Conservation (phyloP, 2,113 vertebrate species). For the Polypterus bichir region DNA sequence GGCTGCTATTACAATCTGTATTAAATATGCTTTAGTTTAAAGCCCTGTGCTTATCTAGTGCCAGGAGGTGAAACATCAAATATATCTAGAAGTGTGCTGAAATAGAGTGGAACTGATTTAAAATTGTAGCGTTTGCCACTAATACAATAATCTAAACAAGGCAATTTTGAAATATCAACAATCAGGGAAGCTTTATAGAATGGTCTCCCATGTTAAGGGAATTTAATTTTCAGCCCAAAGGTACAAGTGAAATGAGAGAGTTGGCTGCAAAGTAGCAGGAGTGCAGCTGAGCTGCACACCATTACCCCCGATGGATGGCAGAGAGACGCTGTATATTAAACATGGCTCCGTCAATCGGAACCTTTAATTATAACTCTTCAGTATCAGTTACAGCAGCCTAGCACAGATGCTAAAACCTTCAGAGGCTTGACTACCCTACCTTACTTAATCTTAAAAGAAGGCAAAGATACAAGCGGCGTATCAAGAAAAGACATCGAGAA, state of each 20-base stretch:
- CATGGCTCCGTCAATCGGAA: slow-evolving; percentile 60
- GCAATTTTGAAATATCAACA: too few relatives aligned
- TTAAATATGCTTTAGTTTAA: too few relatives aligned
- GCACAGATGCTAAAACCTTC: slow-evolving; percentile 56
- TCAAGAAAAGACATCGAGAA: slow-evolving; percentile 40
- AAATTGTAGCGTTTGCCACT: too few relatives aligned
- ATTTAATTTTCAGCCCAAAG: slow-evolving; percentile 33
- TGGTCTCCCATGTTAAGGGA: not conserved
- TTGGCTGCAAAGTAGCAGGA: slow-evolving; percentile 40
- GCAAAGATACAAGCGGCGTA: slow-evolving; percentile 42
- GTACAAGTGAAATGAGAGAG: slow-evolving; percentile 21
- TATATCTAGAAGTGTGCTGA: too few relatives aligned
- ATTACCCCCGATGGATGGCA: slow-evolving; percentile 58
- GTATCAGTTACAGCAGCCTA: slow-evolving; percentile 59
- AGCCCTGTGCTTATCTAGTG: too few relatives aligned
- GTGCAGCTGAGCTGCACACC: slow-evolving; percentile 45
- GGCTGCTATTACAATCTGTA: too few relatives aligned
- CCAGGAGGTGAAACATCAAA: too few relatives aligned
- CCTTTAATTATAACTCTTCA: slow-evolving; percentile 64
- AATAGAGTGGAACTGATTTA: too few relatives aligned
- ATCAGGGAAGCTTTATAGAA: not conserved
- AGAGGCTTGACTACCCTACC: slow-evolving; percentile 57
- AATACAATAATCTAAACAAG: too few relatives aligned
- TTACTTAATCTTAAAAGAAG: slow-evolving; percentile 57
- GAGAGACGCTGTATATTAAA: slow-evolving; percentile 58